These are phyloP conservation scores for Chrysolina oricalcia DNA, from an alignment of 2,888 invertebrate genomes.

Conservation along the genomic window DNA sequence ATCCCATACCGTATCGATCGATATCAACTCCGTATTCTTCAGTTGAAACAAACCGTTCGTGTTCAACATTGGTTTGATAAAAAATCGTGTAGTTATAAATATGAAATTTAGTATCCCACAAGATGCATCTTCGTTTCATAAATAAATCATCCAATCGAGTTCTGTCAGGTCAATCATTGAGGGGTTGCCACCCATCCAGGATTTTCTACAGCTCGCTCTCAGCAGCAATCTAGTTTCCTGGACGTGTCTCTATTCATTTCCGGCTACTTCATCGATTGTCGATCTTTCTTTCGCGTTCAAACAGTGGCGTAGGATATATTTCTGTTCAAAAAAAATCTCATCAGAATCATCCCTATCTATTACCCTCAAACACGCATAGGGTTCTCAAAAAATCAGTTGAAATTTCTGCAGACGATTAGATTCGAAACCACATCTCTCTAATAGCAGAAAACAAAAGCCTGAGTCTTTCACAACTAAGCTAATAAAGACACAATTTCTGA, in stretches of 20 bases:
- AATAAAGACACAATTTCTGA: too few species aligned
- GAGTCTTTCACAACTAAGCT: too few species aligned
- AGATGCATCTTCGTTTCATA: neutral
- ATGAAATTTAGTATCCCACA: neutral
- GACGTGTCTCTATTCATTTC: slow-evolving; percentile 66
- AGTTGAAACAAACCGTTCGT: too few species aligned
- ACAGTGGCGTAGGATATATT: slow-evolving; percentile 9
- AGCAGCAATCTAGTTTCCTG: slow-evolving; percentile 63
- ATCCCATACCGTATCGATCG: too few species aligned
- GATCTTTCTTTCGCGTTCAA: slow-evolving; percentile 39
- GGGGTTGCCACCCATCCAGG: slow-evolving; percentile 27
- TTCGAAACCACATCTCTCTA: too few species aligned
- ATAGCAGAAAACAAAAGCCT: too few species aligned
- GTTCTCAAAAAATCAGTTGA: too few species aligned
- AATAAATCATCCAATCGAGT: slow-evolving; percentile 25
- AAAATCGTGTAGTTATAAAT: neutral
- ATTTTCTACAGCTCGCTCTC: slow-evolving; percentile 60
- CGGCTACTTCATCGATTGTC: slow-evolving; percentile 59
- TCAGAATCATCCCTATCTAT: neutral
- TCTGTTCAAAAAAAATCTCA: neutral
- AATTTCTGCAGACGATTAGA: too few species aligned
- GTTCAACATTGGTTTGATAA: too few species aligned
- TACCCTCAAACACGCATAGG: too few species aligned
- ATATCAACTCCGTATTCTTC: too few species aligned
- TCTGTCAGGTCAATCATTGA: slow-evolving; percentile 16